Evolutionary conservation across 2,113 vertebrate species (phyloP), one percentile per base, ranked within the genome.

Genomic region (Phainopepla nitens): DNA sequence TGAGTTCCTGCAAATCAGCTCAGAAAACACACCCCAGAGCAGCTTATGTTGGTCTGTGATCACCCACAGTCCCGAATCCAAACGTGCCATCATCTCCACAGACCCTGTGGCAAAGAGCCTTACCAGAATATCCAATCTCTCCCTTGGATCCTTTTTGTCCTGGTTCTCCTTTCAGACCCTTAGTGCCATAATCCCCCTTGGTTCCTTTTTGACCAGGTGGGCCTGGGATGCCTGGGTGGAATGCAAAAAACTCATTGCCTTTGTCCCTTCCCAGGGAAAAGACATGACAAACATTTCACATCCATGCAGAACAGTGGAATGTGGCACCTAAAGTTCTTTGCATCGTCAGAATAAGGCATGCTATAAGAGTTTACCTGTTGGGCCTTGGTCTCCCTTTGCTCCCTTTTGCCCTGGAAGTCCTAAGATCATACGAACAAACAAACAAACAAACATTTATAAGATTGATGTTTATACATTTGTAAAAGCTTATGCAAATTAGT

Each of bases 381-480:
- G 4, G 64, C 97, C 98, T 1, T 14, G 7, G 50, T 96, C 90
- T 97, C 98, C 98, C 86, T 97, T 98, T 82, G 27, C 23, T 95
- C 98, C 98, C 42, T 93, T 95, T 93, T 90, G 85, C 75, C 98
- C 98, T 95, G 91, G 87, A 94, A 49, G 9, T 92, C 98, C 98
- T 98, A 94, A 87, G 60, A 95, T 66, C 42, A 96, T 92, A 89
- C 29, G 87, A 89, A 80, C 70, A 92, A 69, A 77, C 50, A 41
- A 47, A 22, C 15, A 80, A 96, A 75, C 31, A 89, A 86, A 82
- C 18, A 62, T 25, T 11, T 19, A 7, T 54, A 42, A 56, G 18
- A 33, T 15, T 62, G 25, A 68, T 83, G 61, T 36, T 82, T 75
- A 88, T 92, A 94, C 72, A 93, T 93, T 95, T 92, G 87, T 86